A percentile compares a stretch with the other conserved stretches of the same genome.
Evolutionary conservation across 1,140 invertebrate genomes (phyloP).

Genomic region (Heliconius melpomene): DNA sequence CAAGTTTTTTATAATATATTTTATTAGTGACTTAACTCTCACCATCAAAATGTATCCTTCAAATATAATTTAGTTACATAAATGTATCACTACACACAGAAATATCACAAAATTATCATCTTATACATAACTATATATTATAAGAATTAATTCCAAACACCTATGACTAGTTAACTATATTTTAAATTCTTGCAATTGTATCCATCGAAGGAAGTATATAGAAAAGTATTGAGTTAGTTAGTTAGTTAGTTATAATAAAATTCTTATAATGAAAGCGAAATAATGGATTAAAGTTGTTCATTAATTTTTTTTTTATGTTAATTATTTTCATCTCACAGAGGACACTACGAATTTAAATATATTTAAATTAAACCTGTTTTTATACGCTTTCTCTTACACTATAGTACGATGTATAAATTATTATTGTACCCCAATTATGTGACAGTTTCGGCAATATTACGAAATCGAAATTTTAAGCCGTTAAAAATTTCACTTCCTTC

Average conservation of each 20-base stretch:
- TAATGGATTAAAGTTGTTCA: no score
- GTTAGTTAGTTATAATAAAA: no score
- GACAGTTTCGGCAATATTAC: constrained; percentile 5
- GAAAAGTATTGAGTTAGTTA: neutral
- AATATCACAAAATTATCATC: constrained; percentile 50
- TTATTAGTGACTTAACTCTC: no score
- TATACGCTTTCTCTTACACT: constrained; percentile 24
- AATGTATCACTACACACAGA: constrained; percentile 54
- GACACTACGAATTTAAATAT: neutral
- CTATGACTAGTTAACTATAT: constrained; percentile 19
- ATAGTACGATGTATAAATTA: neutral
- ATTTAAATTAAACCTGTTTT: constrained; percentile 10
- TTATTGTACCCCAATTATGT: neutral
- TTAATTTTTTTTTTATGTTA: neutral
- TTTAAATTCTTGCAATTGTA: neutral
- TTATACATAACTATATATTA: neutral
- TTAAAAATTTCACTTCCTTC: constrained; percentile 13
- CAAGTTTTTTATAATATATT: no score
- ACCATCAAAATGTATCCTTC: no score
- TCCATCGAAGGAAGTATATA: neutral
- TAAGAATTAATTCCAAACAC: neutral
- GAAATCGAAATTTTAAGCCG: neutral
- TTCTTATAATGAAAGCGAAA: no score
- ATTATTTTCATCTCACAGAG: neutral
- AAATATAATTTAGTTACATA: constrained; percentile 23